A percentile compares a stretch with the other conserved stretches of the same genome.
phyloP scores from a whole-genome alignment of 2,888 invertebrate species.

The Bembecia ichneumoniformis region DNA sequence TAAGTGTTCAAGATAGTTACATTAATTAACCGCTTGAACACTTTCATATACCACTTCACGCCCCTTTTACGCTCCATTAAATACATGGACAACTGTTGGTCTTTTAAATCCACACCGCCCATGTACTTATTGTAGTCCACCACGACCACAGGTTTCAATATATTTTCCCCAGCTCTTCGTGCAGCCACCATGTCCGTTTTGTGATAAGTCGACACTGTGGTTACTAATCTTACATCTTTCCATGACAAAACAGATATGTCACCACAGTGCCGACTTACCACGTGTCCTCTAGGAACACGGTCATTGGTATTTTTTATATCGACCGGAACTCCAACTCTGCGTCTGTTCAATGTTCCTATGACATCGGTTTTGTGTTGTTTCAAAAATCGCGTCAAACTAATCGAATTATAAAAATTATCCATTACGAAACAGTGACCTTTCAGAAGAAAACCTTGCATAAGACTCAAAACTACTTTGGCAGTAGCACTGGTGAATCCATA shows the following conservation, averaged over 20 bases:
- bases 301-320: constrained; percentile 3
- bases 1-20: constrained; percentile 8
- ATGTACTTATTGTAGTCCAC: constrained; percentile 15
- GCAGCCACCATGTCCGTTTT: constrained; percentile 1
- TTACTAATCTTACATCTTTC: constrained; percentile 13
- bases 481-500: constrained; percentile 12
- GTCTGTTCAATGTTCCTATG: constrained; percentile 7
- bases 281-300: constrained; percentile 4
- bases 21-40: constrained; percentile 13
- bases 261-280: constrained; percentile 6
- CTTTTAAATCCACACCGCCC: constrained; percentile 16
- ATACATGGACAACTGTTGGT: constrained; percentile 15
- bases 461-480: constrained; percentile 11
- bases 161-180: not conserved
- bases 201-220: constrained; percentile 8
- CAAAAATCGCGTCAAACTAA: constrained; percentile 7
- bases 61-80: constrained; percentile 14
- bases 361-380: constrained; percentile 9
- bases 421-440: constrained; percentile 11
- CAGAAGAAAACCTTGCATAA: constrained; percentile 6
- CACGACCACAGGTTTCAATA: constrained; percentile 3
- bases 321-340: constrained; percentile 3
- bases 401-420: constrained; percentile 13
- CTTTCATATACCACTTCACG: constrained; percentile 13
- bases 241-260: constrained; percentile 9